Evolutionary conservation across 2,797 vertebrate species (phyloP).

Genomic region (Chelidonichthys spinosus): DNA sequence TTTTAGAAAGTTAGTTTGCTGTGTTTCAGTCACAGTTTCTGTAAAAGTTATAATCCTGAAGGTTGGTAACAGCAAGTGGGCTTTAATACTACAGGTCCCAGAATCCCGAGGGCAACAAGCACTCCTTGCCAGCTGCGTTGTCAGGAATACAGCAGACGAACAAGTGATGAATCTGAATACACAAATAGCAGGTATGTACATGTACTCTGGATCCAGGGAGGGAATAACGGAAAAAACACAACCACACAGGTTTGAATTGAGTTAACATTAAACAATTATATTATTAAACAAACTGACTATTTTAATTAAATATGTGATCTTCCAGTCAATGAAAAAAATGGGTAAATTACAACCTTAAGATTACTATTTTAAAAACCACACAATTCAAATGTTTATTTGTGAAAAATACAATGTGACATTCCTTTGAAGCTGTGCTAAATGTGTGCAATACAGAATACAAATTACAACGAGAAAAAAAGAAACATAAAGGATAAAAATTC

Average conservation of each 20-base stretch:
- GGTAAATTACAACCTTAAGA: neutral
- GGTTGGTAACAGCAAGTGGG: neutral
- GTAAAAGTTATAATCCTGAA: neutral
- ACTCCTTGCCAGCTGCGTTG: neutral
- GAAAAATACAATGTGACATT: neutral
- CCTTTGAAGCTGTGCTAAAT: neutral
- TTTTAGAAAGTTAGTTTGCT: constrained; percentile 6
- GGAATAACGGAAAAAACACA: neutral
- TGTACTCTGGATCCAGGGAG: neutral
- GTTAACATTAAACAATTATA: neutral
- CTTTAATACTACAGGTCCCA: constrained; percentile 9
- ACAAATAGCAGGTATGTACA: neutral
- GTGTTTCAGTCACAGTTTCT: neutral
- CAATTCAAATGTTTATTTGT: neutral
- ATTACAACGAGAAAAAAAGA: neutral
- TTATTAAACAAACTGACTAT: neutral
- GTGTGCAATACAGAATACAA: neutral
- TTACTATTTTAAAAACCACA: neutral
- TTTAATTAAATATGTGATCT: neutral
- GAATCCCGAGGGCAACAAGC: neutral
- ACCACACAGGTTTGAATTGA: neutral
- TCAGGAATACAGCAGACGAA: neutral
- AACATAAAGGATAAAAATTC: accelerated
- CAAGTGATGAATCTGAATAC: neutral
- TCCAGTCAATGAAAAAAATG: neutral